Evolutionary conservation across 2,888 invertebrate species (phyloP).

Genomic region (Calliphora vomitoria): DNA sequence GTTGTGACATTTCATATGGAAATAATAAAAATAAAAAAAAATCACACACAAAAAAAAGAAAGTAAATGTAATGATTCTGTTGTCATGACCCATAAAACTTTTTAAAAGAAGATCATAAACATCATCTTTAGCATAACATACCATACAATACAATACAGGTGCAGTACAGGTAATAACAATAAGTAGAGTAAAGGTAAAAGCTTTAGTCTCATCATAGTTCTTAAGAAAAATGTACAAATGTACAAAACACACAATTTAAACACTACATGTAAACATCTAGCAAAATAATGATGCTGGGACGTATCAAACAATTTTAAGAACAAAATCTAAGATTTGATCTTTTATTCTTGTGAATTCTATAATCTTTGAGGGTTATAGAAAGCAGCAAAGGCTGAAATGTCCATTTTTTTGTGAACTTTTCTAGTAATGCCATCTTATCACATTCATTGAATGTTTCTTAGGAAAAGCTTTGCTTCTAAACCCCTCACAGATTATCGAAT

Average conservation of each 20-base stretch:
- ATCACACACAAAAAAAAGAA: neutral
- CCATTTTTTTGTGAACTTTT: too few relatives aligned
- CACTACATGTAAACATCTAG: neutral
- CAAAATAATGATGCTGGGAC: too few relatives aligned
- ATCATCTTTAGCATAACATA: slow-evolving; percentile 4
- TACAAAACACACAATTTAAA: neutral
- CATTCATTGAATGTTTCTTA: too few relatives aligned
- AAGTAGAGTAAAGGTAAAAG: neutral
- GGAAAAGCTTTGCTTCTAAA: too few relatives aligned
- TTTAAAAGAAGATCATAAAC: slow-evolving; percentile 32
- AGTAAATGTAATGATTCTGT: slow-evolving; percentile 30
- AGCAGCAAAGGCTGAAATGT: too few relatives aligned
- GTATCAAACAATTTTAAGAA: too few relatives aligned
- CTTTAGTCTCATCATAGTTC: neutral
- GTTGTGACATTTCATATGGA: slow-evolving; percentile 10
- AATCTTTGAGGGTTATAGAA: too few relatives aligned
- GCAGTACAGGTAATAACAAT: neutral
- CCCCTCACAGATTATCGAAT: too few relatives aligned
- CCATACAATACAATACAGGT: neutral
- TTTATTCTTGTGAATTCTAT: too few relatives aligned
- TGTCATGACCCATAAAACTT: slow-evolving; percentile 58
- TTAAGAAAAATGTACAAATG: neutral
- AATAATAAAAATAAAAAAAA: neutral
- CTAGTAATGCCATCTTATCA: too few relatives aligned
- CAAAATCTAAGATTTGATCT: too few relatives aligned